Evolutionary conservation across 2,113 vertebrate species (phyloP).

Genomic region (Leuciscus idus): DNA sequence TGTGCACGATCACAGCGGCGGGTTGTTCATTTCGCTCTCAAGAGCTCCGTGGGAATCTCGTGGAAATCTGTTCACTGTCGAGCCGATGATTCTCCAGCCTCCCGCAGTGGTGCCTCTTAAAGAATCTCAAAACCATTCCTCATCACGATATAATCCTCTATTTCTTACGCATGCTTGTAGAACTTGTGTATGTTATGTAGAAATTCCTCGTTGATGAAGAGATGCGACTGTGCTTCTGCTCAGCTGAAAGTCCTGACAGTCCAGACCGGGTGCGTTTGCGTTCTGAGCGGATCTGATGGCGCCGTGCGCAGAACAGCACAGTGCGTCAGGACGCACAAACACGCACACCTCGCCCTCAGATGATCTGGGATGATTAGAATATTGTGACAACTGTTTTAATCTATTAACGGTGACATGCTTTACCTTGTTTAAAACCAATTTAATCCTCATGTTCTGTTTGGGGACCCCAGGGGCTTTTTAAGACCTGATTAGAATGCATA

Average conservation of each 20-base stretch:
- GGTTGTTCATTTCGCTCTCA: conserved; percentile 8
- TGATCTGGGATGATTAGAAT: background rate
- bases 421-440: background rate
- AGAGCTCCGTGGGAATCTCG: conserved; percentile 52
- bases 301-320: conserved; percentile 15
- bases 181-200: conserved; percentile 27
- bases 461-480: background rate
- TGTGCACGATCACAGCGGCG: conserved; percentile 23
- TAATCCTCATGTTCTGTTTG: background rate
- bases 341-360: conserved; percentile 28
- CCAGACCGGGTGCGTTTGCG: background rate
- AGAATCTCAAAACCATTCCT: conserved; percentile 20
- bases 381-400: conserved; percentile 16
- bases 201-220: conserved; percentile 16
- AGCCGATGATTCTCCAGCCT: conserved; percentile 48
- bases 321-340: conserved; percentile 33
- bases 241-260: conserved; percentile 10
- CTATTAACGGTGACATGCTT: background rate
- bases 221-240: background rate
- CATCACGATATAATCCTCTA: conserved; percentile 22
- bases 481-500: background rate
- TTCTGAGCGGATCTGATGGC: conserved; percentile 22
- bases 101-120: conserved; percentile 29
- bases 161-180: conserved; percentile 4
- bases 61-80: conserved; percentile 53